These are phyloP conservation scores for Asobara japonica DNA, from an alignment of 1,140 invertebrate species.

Conservation along the genomic window DNA sequence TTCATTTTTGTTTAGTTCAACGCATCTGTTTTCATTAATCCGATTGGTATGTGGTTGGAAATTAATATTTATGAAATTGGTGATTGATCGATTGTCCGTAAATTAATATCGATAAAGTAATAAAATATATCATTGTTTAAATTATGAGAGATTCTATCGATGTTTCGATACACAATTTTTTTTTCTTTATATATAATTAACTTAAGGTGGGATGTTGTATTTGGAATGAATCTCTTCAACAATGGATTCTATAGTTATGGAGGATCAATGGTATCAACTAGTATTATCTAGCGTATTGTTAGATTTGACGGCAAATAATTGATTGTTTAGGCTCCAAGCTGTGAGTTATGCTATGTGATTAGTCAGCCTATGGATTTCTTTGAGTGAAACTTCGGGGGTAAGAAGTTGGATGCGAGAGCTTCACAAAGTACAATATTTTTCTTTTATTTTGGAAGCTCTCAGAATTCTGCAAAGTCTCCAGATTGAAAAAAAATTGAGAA, in stretches of 20 bases:
- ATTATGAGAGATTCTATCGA: not conserved
- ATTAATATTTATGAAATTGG: not conserved
- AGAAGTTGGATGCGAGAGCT: no score
- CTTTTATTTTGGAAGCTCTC: no score
- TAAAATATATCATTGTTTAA: not conserved
- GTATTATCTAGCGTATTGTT: not conserved
- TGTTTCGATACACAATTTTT: not conserved
- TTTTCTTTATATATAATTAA: no score
- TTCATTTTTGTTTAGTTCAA: not conserved
- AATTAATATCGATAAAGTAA: not conserved
- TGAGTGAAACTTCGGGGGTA: no score
- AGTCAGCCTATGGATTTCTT: not conserved
- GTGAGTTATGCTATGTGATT: not conserved
- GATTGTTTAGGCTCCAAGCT: not conserved
- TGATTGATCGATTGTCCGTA: not conserved
- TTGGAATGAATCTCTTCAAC: not conserved
- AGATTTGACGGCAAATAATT: not conserved
- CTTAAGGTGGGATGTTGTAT: not conserved
- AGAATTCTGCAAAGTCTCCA: not conserved
- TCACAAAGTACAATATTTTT: no score
- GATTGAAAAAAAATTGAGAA: not conserved
- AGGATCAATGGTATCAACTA: not conserved
- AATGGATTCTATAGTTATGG: not conserved
- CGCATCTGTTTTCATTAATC: not conserved
- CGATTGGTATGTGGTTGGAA: not conserved